Evolutionary conservation across 1,140 invertebrate genomes (phyloP).

Genomic region (Potamilus streckersoni): DNA sequence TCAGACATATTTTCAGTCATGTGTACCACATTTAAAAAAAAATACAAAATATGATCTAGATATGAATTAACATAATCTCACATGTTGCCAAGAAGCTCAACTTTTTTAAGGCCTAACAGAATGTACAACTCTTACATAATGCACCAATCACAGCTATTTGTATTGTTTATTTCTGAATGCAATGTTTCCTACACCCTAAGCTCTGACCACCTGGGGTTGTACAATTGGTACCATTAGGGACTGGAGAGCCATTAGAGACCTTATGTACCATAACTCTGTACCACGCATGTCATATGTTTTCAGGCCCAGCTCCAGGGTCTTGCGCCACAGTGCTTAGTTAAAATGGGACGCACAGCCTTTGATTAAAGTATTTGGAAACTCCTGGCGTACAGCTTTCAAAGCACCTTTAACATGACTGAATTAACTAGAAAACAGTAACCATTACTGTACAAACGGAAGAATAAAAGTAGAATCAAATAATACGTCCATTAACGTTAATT

Average conservation of each 20-base stretch:
- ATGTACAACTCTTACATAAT: too few relatives aligned
- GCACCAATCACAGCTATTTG: too few relatives aligned
- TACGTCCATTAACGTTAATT: background rate
- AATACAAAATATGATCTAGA: too few relatives aligned
- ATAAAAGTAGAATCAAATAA: background rate
- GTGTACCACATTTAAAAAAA: too few relatives aligned
- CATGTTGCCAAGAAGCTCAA: too few relatives aligned
- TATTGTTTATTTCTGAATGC: too few relatives aligned
- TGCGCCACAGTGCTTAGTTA: background rate
- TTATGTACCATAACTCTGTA: background rate
- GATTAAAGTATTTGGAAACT: background rate
- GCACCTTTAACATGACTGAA: background rate
- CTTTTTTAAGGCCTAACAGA: too few relatives aligned
- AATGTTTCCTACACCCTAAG: too few relatives aligned
- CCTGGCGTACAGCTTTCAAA: background rate
- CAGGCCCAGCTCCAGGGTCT: background rate
- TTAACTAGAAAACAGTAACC: background rate
- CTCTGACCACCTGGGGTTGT: too few relatives aligned
- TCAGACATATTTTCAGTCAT: too few relatives aligned
- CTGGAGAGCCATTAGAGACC: background rate
- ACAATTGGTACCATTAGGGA: background rate
- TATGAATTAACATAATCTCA: too few relatives aligned
- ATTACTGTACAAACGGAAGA: background rate
- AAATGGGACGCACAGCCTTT: slow-evolving; percentile 9
- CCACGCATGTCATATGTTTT: background rate